A percentile compares a stretch with the other conserved stretches of the same genome.
These are phyloP conservation scores for Fissipunctia ypsillon DNA, from an alignment of 2,888 invertebrate species.

Conservation along the genomic window DNA sequence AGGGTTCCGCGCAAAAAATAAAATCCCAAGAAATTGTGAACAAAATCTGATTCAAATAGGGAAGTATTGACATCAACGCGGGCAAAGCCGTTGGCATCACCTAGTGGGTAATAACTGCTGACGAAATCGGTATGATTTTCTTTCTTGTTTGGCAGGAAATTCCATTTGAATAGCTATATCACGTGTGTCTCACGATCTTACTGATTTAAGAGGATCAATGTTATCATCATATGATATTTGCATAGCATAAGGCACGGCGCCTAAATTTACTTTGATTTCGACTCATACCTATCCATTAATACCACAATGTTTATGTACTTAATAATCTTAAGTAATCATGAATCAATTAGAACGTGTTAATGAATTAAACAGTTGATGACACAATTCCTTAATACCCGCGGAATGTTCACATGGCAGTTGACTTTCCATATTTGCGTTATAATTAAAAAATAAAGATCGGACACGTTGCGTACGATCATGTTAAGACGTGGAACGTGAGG, in stretches of 20 bases:
- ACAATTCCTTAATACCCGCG: slow-evolving; percentile 73
- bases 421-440: slow-evolving; percentile 78
- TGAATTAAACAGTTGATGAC: slow-evolving; percentile 74
- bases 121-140: not conserved
- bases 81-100: too few relatives aligned
- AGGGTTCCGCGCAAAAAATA: too few relatives aligned
- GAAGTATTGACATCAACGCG: too few relatives aligned
- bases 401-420: slow-evolving; percentile 73
- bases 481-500: slow-evolving; percentile 78
- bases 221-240: too few relatives aligned
- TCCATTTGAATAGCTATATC: not conserved
- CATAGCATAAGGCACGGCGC: slow-evolving; percentile 37
- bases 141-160: not conserved
- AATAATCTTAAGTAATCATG: slow-evolving; percentile 44
- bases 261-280: slow-evolving; percentile 20
- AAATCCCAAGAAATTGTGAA: too few relatives aligned
- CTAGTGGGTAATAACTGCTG: not conserved
- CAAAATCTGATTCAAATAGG: too few relatives aligned
- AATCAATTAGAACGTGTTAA: slow-evolving; percentile 70
- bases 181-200: not conserved
- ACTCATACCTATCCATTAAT: slow-evolving; percentile 31
- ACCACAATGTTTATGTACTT: slow-evolving; percentile 43
- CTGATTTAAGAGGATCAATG: slow-evolving; percentile 1
- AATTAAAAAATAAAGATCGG: slow-evolving; percentile 81
- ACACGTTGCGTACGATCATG: slow-evolving; percentile 78